Conservation (phyloP, 1,140 invertebrate genomes). For the Halictus rubicundus region DNA sequence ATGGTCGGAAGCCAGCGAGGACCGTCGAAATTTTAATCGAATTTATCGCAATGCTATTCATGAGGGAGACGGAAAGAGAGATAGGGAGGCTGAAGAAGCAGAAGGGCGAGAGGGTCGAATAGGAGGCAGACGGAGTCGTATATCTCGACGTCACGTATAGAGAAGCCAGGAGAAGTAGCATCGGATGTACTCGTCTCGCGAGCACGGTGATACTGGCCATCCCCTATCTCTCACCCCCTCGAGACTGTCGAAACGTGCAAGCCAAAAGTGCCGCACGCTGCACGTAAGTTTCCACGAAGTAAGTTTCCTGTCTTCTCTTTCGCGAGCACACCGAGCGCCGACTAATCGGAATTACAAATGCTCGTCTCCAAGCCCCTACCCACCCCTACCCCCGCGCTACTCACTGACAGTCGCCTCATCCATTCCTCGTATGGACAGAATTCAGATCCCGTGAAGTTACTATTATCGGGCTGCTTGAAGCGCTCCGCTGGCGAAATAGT, state of each 20-base stretch:
- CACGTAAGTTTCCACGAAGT: slow-evolving; percentile 74
- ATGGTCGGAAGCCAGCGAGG: slow-evolving; percentile 59
- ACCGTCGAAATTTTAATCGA: slow-evolving; percentile 79
- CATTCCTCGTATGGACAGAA: slow-evolving; percentile 44
- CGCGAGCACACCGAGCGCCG: slow-evolving; percentile 51
- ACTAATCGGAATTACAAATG: slow-evolving; percentile 80
- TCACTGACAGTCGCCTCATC: slow-evolving; percentile 48
- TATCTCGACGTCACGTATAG: slow-evolving; percentile 77
- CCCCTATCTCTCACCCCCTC: slow-evolving; percentile 37
- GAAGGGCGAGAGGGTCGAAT: slow-evolving; percentile 34
- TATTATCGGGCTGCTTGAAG: not conserved
- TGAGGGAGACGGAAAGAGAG: slow-evolving; percentile 71
- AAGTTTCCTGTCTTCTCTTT: slow-evolving; percentile 72
- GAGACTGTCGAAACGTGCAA: slow-evolving; percentile 70
- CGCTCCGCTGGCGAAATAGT: not conserved
- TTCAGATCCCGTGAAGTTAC: slow-evolving; percentile 9
- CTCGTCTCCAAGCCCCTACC: slow-evolving; percentile 5
- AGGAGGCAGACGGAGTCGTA: slow-evolving; percentile 65
- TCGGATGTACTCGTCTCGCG: slow-evolving; percentile 52
- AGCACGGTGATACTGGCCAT: slow-evolving; percentile 47
- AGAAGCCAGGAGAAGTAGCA: slow-evolving; percentile 48
- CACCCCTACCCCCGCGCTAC: not conserved
- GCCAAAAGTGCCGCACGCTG: slow-evolving; percentile 73
- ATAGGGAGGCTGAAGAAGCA: slow-evolving; percentile 47
- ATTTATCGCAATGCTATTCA: slow-evolving; percentile 80